These are phyloP conservation scores for Lepidochrysops patricia DNA, from an alignment of 2,888 invertebrate genomes.

Conservation along the genomic window DNA sequence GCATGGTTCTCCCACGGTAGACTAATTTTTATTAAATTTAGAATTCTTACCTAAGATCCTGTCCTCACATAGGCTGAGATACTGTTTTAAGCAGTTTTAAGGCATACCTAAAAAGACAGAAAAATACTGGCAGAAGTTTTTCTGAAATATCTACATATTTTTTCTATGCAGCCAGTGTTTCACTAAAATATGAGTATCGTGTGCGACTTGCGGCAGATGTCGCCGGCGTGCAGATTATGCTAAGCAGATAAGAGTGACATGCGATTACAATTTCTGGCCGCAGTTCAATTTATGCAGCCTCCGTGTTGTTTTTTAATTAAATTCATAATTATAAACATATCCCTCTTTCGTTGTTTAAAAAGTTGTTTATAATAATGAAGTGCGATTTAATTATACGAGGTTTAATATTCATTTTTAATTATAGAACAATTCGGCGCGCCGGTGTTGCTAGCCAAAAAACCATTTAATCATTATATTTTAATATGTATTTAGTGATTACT, in stretches of 20 bases:
- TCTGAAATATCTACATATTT: too few species aligned
- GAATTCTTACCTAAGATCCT: too few species aligned
- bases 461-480: not conserved
- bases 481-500: not conserved
- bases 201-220: conserved; percentile 23
- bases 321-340: conserved; percentile 11
- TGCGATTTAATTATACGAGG: not conserved
- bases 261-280: conserved; percentile 24
- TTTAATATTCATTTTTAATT: not conserved
- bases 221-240: conserved; percentile 21
- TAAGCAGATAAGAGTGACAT: conserved; percentile 24
- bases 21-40: too few species aligned
- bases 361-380: not conserved
- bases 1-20: too few species aligned
- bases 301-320: conserved; percentile 9
- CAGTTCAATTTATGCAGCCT: conserved; percentile 18
- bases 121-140: too few species aligned
- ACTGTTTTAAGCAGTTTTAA: too few species aligned
- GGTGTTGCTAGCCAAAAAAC: not conserved
- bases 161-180: not conserved
- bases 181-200: not conserved
- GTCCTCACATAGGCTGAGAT: too few species aligned
- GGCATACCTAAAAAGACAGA: too few species aligned
- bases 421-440: not conserved
- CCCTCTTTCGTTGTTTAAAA: not conserved